Percentiles rank a stretch among this genome's conserved stretches.
Evolutionary conservation across 2,797 vertebrate species (phyloP).

Genomic region (Gymnopithys bicolor): DNA sequence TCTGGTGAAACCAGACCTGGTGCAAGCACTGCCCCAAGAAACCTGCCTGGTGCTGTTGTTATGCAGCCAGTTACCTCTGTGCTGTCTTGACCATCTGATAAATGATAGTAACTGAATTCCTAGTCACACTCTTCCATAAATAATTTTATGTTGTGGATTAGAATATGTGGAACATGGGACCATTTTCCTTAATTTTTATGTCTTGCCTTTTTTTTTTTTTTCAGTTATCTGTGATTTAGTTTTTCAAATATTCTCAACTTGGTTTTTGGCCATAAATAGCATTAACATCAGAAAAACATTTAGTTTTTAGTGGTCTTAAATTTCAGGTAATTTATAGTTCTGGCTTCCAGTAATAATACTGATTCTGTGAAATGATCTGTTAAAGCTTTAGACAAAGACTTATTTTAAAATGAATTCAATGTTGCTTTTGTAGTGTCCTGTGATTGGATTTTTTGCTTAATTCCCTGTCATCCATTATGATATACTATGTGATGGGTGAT

Average conservation of each 20-base stretch:
- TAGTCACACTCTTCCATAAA: conserved; percentile 41
- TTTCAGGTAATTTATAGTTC: neutral
- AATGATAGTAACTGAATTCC: conserved; percentile 38
- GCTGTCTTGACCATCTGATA: conserved; percentile 31
- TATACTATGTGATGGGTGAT: accelerated
- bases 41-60: neutral
- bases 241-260: neutral
- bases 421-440: neutral
- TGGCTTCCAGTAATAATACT: neutral
- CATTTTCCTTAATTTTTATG: neutral
- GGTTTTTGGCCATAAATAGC: neutral
- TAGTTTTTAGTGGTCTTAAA: neutral
- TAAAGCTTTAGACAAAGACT: neutral
- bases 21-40: neutral
- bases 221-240: neutral
- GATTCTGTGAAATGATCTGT: neutral
- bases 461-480: neutral
- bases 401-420: neutral
- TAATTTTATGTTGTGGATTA: conserved; percentile 31
- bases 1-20: neutral
- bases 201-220: neutral
- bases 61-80: neutral
- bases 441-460: neutral
- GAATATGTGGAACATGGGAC: neutral
- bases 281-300: neutral